Conservation (phyloP, 1,140 invertebrate species). For the Mactra quadrangularis region DNA sequence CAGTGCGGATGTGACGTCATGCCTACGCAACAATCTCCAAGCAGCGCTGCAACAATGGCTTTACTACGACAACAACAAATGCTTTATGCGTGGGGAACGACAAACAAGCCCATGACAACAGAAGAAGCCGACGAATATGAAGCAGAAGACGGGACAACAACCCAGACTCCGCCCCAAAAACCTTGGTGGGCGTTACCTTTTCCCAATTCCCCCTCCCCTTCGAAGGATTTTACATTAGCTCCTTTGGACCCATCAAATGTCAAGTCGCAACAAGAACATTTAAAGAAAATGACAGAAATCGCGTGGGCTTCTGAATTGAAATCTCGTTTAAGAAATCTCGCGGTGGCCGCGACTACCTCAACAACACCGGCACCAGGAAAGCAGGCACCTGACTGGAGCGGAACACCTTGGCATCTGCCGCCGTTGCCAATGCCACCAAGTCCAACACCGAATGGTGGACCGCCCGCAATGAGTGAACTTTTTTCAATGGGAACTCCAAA, state of each 20-base stretch:
- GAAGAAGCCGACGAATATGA: slow-evolving; percentile 50
- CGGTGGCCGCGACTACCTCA: not conserved
- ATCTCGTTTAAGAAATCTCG: slow-evolving; percentile 6
- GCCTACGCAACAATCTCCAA: not conserved
- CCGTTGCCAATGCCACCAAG: not conserved
- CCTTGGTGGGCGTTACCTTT: not conserved
- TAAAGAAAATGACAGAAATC: not conserved
- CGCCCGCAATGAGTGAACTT: not conserved
- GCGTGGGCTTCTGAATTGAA: slow-evolving; percentile 36
- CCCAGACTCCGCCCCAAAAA: not conserved
- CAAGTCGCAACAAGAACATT: not conserved
- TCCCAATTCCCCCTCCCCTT: slow-evolving; percentile 9
- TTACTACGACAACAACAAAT: not conserved
- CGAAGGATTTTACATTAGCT: slow-evolving; percentile 11
- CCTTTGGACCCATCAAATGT: slow-evolving; percentile 15
- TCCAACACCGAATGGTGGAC: not conserved
- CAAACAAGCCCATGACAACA: slow-evolving; percentile 25
- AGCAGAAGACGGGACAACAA: slow-evolving; percentile 20
- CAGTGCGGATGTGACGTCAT: slow-evolving; percentile 29
- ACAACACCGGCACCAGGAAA: not conserved
- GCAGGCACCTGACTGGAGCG: slow-evolving; percentile 16
- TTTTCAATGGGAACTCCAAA: not conserved
- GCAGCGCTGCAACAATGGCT: too few species aligned
- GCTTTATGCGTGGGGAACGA: not conserved
- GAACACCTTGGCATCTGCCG: slow-evolving; percentile 6